Evolutionary conservation across 1,140 invertebrate species (phyloP).

Genomic region (Drosophila mauritiana): DNA sequence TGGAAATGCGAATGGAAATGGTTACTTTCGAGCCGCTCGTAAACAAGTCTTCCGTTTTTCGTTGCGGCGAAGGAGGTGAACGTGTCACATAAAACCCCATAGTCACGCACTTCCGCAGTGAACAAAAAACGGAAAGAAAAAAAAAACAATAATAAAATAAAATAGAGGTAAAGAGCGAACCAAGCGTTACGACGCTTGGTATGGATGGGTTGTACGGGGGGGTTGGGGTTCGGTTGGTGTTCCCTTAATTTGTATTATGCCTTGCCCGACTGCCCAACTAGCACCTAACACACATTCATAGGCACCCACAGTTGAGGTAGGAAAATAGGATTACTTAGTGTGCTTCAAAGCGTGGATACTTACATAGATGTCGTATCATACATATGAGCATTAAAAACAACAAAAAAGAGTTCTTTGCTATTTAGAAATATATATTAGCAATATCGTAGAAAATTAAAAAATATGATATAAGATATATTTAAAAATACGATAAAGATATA

Average conservation of each 20-base stretch:
- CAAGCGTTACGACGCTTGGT: conserved; percentile 15
- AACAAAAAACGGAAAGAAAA: conserved; percentile 3
- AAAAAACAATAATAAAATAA: conserved; percentile 16
- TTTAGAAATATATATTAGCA: too few relatives aligned
- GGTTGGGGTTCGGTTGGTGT: not conserved
- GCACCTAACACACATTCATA: conserved; percentile 2
- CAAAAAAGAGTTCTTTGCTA: too few relatives aligned
- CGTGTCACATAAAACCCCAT: conserved; percentile 75
- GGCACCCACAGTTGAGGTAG: not conserved
- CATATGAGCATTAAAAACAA: too few relatives aligned
- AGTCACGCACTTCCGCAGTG: conserved; percentile 77
- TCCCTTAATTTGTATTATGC: conserved; percentile 48
- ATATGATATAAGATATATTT: too few relatives aligned
- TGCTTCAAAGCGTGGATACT: not conserved
- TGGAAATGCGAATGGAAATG: conserved; percentile 40
- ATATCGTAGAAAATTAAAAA: too few relatives aligned
- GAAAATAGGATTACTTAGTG: not conserved
- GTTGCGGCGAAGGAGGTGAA: conserved; percentile 38
- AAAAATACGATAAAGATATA: too few relatives aligned
- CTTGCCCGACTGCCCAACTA: conserved; percentile 28
- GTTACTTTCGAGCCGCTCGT: conserved; percentile 36
- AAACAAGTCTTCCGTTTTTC: conserved; percentile 64
- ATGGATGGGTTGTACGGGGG: not conserved
- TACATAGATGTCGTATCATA: too few relatives aligned
- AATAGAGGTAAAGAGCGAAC: conserved; percentile 28